phyloP scores from a whole-genome alignment of 2,888 invertebrate species.

The Lysandra bellargus region DNA sequence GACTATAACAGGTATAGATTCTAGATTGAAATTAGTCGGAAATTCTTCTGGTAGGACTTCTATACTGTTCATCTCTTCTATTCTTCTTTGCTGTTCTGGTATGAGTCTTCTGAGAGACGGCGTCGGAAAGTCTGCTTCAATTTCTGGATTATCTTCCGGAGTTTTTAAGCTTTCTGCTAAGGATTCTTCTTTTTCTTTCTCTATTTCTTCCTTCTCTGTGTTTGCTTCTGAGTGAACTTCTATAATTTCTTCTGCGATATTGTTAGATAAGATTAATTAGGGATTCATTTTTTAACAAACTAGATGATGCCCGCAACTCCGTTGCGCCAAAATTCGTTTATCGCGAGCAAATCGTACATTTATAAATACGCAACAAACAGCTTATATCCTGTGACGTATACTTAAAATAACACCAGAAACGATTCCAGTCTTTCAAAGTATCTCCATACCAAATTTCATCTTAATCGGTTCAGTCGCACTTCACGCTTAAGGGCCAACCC shows the following conservation, averaged over 20 bases:
- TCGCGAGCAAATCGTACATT: background rate
- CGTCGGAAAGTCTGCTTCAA: constrained; percentile 55
- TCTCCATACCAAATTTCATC: no score
- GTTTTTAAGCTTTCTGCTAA: constrained; percentile 39
- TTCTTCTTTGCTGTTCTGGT: constrained; percentile 55
- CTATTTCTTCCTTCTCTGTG: background rate
- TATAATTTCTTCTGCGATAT: background rate
- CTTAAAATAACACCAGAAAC: no score
- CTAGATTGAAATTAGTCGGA: constrained; percentile 56
- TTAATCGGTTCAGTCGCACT: no score
- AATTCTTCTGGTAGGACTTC: constrained; percentile 64
- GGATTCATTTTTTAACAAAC: background rate
- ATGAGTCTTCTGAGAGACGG: constrained; percentile 59
- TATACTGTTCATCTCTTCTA: constrained; percentile 59
- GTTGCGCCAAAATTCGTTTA: no score
- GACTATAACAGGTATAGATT: constrained; percentile 59
- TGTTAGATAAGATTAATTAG: background rate
- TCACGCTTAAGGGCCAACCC: no score
- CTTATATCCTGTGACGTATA: no score
- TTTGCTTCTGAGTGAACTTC: background rate
- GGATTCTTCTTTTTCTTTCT: constrained; percentile 42
- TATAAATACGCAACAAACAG: no score
- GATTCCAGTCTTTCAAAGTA: no score
- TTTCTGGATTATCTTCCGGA: constrained; percentile 45
- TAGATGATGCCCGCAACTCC: background rate